Conservation (phyloP, 2,888 invertebrate genomes). For the Hanleya hanleyi region DNA sequence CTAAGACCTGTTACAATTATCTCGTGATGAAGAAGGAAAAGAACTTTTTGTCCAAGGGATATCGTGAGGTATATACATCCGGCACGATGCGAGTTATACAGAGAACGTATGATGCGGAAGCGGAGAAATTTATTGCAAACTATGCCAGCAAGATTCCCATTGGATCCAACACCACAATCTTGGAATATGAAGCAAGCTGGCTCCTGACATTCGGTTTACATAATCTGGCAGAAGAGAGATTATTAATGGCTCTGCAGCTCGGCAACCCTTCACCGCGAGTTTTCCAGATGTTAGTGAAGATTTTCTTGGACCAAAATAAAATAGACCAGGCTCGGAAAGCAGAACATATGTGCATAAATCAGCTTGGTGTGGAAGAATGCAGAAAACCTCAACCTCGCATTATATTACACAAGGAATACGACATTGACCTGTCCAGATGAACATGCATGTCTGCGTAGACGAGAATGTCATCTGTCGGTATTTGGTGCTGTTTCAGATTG, state of each 20-base stretch:
- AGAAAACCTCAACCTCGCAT: background rate
- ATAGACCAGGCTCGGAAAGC: constrained; percentile 5
- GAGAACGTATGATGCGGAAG: constrained; percentile 27
- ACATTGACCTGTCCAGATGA: background rate
- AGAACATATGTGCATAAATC: constrained; percentile 5
- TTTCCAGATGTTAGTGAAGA: constrained; percentile 17
- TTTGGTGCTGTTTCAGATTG: no score
- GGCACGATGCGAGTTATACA: constrained; percentile 53
- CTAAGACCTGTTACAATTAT: constrained; percentile 54
- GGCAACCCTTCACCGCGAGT: constrained; percentile 15
- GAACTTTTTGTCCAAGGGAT: constrained; percentile 44
- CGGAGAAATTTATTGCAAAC: constrained; percentile 31
- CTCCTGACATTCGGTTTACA: constrained; percentile 47
- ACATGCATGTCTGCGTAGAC: no score
- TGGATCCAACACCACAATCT: constrained; percentile 51
- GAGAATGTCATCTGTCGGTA: no score
- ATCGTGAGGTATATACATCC: constrained; percentile 45
- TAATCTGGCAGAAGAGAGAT: constrained; percentile 39
- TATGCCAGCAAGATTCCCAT: constrained; percentile 36
- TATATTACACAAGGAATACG: constrained; percentile 4
- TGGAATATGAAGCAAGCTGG: constrained; percentile 58
- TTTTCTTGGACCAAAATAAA: constrained; percentile 1
- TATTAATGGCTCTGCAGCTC: constrained; percentile 37
- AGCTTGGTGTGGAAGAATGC: background rate
- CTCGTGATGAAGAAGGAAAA: constrained; percentile 40